Evolutionary conservation across 2,888 invertebrate genomes (phyloP), one percentile per base, ranked within the genome.

Genomic region (Monopis laevigella): DNA sequence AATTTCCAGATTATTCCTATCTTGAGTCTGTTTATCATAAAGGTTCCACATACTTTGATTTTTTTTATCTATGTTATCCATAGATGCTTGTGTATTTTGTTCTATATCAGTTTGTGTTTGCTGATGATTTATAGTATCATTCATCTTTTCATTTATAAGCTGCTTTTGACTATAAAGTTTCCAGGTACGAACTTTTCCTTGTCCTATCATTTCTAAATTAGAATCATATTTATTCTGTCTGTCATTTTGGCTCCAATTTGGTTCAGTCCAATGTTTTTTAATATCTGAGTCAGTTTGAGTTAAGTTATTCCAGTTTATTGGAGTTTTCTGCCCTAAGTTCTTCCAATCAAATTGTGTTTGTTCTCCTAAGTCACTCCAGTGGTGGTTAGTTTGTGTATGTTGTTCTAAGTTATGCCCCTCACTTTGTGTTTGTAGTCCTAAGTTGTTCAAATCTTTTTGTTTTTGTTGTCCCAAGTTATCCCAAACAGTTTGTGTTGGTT

Each of bases 1-100:
- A 40, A 59, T 46, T 47, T 62, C 58, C 39, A 54, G 40, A 16
- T 55, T 52, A 12, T 51, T 51, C 53, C 53, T 44, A 17, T 48
- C 58, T 51, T 52, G 53, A 18, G 47, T 46, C 48, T 58, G 53
- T 43, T 51, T 8, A 21, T 21, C 5, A 21, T 21, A 7, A 7
- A 7, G 5, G 8, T 8, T 21, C 38, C 38, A 38, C n/a, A 11
- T 10, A 21, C 24, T 21, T n/a, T 38, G 10, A n/a, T 3, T 38
- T 21, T 38, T 18, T 24, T 38, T 18, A 3, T 18, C 39, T n/a
- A 27, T 50, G 46, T 42, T 53, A 50, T 13, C 47, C n/a, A n/a
- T n/a, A n/a, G n/a, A n/a, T n/a, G n/a, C n/a, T n/a, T n/a, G n/a
- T n/a, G n/a, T n/a, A n/a, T n/a, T n/a, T n/a, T n/a, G n/a, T n/a